phyloP scores from a whole-genome alignment of 2,113 vertebrate genomes.

The Ceyx cyanopectus region DNA sequence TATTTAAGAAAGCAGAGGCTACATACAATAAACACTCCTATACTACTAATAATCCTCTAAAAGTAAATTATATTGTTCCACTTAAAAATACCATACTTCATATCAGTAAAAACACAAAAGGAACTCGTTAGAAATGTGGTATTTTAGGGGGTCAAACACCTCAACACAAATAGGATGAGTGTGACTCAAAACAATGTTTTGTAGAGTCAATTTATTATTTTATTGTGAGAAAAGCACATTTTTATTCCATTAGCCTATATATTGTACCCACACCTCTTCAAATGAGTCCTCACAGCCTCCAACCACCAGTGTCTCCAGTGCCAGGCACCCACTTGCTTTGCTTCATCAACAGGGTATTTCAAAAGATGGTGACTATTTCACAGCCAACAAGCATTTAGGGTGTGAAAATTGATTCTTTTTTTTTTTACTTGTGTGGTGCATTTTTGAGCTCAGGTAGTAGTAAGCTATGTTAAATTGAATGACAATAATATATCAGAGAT shows the following conservation, averaged over 20 bases:
- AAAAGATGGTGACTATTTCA: background rate
- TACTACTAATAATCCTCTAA: background rate
- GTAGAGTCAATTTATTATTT: background rate
- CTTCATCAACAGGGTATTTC: background rate
- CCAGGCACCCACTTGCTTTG: background rate
- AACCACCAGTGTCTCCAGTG: background rate
- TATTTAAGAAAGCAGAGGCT: background rate
- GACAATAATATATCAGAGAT: background rate
- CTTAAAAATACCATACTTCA: background rate
- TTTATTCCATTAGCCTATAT: background rate
- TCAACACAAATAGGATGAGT: background rate
- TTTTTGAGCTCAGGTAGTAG: background rate
- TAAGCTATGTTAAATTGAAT: background rate
- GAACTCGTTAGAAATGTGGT: background rate
- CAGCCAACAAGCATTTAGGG: background rate
- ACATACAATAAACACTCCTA: background rate
- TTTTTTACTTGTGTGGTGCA: background rate
- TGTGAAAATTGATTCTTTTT: background rate
- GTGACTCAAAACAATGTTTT: background rate
- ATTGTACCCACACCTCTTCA: background rate
- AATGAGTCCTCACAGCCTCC: rapidly evolving
- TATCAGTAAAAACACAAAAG: background rate
- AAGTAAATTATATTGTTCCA: background rate
- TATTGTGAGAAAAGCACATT: background rate
- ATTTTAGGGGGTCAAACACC: background rate